These are phyloP conservation scores for Microctonus brassicae DNA, from an alignment of 2,888 invertebrate genomes.

Conservation along the genomic window DNA sequence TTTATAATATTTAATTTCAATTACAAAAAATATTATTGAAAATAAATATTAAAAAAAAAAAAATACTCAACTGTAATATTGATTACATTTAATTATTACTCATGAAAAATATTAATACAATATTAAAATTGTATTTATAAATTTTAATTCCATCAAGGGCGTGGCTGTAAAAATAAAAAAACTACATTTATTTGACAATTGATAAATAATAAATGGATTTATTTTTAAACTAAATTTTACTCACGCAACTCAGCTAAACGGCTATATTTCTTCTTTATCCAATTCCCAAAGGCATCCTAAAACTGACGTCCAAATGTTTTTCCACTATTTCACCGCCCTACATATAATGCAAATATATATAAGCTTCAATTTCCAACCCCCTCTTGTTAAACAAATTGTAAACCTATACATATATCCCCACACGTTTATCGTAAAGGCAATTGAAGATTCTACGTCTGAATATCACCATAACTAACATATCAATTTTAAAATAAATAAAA, in stretches of 20 bases:
- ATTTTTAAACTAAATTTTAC: background rate
- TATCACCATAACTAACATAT: background rate
- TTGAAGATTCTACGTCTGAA: conserved; percentile 7
- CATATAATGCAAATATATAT: background rate
- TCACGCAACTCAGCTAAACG: conserved; percentile 7
- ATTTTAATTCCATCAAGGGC: background rate
- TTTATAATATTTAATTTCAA: too few relatives aligned
- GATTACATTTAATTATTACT: background rate
- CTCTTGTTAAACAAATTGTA: background rate
- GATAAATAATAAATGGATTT: conserved; percentile 7
- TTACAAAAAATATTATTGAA: too few relatives aligned
- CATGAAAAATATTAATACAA: background rate
- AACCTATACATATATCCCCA: background rate
- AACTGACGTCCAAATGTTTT: conserved; percentile 3
- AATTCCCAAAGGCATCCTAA: conserved; percentile 9
- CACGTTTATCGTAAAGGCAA: background rate
- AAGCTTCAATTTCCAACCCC: background rate
- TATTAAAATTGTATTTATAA: background rate
- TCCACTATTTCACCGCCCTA: conserved; percentile 4
- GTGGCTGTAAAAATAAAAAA: background rate
- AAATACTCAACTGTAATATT: background rate
- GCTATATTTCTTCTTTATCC: conserved; percentile 9
- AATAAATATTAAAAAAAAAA: too few relatives aligned
- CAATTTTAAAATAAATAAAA: background rate
- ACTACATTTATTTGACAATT: background rate